Conservation (phyloP, 1,140 invertebrate genomes). For the Papilio machaon region DNA sequence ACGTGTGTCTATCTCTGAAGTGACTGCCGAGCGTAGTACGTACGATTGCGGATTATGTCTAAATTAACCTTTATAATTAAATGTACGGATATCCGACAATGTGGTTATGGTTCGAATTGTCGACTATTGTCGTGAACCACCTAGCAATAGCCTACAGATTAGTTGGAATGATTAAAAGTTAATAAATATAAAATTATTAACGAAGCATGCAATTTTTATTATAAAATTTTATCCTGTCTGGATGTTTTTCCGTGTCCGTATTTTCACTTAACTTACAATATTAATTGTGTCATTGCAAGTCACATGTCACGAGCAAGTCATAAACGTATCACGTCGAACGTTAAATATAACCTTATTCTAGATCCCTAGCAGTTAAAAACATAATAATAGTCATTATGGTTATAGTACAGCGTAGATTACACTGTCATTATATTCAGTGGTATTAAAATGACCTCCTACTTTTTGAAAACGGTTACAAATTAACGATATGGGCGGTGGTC, state of each 20-base stretch:
- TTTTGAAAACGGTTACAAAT: too few relatives aligned
- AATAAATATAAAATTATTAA: too few relatives aligned
- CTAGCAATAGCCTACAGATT: too few relatives aligned
- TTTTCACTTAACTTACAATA: not conserved
- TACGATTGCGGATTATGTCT: too few relatives aligned
- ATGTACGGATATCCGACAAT: too few relatives aligned
- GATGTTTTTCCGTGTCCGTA: slow-evolving; percentile 8
- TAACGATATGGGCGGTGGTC: too few relatives aligned
- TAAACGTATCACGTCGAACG: slow-evolving; percentile 19
- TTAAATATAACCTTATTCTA: slow-evolving; percentile 33
- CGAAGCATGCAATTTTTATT: not conserved
- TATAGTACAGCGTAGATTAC: not conserved
- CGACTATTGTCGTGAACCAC: too few relatives aligned
- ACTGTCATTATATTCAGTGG: not conserved
- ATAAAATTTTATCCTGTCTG: not conserved
- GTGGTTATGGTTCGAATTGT: too few relatives aligned
- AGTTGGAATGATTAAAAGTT: too few relatives aligned
- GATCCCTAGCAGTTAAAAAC: slow-evolving; percentile 2
- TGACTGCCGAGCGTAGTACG: too few relatives aligned
- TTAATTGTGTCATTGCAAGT: slow-evolving; percentile 16
- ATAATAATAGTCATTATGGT: not conserved
- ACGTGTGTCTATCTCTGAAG: too few relatives aligned
- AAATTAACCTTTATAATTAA: too few relatives aligned
- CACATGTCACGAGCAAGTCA: slow-evolving; percentile 29
- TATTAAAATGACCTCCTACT: not conserved